Percentiles rank a stretch among this genome's conserved stretches.
Conservation (phyloP, 2,888 invertebrate species). For the Capitulum mitella region DNA sequence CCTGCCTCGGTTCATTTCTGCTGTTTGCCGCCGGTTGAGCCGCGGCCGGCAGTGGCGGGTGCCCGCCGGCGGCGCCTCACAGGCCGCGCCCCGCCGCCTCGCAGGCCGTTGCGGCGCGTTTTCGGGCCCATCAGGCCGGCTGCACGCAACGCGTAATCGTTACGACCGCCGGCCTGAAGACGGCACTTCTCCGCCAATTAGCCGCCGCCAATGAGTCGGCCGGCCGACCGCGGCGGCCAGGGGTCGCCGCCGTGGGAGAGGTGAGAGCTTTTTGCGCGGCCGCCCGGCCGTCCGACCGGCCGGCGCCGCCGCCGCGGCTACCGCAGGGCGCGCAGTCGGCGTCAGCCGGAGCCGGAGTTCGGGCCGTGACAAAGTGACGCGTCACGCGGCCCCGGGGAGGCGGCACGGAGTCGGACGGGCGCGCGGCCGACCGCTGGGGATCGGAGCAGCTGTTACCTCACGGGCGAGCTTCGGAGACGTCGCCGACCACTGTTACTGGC, state of each 20-base stretch:
- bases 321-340: neutral
- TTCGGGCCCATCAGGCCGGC: neutral
- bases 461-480: no score
- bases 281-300: neutral
- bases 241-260: neutral
- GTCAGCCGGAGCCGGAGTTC: neutral
- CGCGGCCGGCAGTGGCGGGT: no score
- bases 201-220: neutral
- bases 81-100: neutral
- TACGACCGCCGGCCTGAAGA: neutral
- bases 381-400: neutral
- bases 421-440: no score
- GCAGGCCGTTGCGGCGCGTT: neutral
- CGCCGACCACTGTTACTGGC: no score
- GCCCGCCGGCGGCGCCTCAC: neutral
- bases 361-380: neutral
- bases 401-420: no score
- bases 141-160: constrained; percentile 18
- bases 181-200: constrained; percentile 14
- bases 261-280: neutral
- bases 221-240: neutral
- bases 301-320: neutral
- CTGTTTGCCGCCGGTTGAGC: no score
- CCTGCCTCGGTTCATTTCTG: no score
- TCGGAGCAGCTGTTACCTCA: no score